Evolutionary conservation across 2,888 invertebrate genomes (phyloP), one percentile per base, ranked within the genome.

Genomic region (Hipparchia semele): DNA sequence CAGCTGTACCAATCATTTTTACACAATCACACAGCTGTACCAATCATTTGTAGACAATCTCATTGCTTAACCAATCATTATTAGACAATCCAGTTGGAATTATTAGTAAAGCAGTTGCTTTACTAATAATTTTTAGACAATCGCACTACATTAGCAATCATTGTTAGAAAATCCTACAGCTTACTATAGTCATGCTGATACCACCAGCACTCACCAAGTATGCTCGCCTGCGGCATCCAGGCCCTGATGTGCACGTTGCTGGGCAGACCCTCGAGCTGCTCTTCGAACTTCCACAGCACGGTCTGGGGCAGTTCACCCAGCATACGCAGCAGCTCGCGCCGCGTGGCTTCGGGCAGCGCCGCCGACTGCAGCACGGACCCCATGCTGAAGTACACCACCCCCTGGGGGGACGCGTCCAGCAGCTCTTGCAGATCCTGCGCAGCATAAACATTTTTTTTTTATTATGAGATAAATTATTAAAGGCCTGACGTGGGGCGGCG

Each of bases 141-240:
- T 39, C 39, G 3, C 39, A 39, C 39, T 4, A 0, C 39, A 1
- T 2, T 39, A 39, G 3, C 39, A 39, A 39, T 39, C 39, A 39
- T 39, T 4, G 0, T 39, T 39, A 39, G 3, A 39, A 0, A 39
- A 39, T 39, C 39, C 39, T 1, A 39, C 39, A 1, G 39, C 39
- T 39, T 39, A 39, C 39, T 5, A 39, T 39, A 5, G 39, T 0
- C 39, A 4, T 39, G 53, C 10, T 23, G 23, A 53, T 10, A 2
- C 10, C 53, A 5, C 12, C 4, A 1, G 10, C 10, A 49, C 79
- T 77, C 76, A 94, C 95, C 91, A 8, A 95, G 81, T 54, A 95
- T 86, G 77, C 94, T 93, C 10, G 91, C 82, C 76, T 95, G 95
- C 0, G 95, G 95, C 80, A 94, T 82, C 95, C 95, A 95, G 0